phyloP scores from a whole-genome alignment of 1,140 invertebrate genomes.

The Polyergus mexicanus region DNA sequence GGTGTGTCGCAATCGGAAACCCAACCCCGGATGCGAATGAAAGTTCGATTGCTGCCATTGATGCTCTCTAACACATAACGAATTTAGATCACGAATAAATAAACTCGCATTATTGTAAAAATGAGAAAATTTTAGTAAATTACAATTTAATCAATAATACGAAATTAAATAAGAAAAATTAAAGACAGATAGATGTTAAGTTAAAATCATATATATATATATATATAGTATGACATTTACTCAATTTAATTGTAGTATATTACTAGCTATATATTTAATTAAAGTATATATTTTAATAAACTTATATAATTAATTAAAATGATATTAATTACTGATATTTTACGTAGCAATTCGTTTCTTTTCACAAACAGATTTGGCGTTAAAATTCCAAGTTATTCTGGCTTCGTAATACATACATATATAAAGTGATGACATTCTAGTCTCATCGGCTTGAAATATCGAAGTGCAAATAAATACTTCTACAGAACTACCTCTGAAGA shows the following conservation, averaged over 20 bases:
- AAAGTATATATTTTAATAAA: too few relatives aligned
- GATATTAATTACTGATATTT: background rate
- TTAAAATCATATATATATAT: background rate
- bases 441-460: slow-evolving; percentile 36
- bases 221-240: background rate
- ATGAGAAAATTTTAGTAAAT: too few relatives aligned
- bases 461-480: slow-evolving; percentile 52
- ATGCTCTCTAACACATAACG: background rate
- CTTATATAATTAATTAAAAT: background rate
- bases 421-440: background rate
- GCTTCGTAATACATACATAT: background rate
- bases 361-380: background rate
- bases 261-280: too few relatives aligned
- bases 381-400: background rate
- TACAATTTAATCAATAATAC: background rate
- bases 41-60: background rate
- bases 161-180: background rate
- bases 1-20: slow-evolving; percentile 25
- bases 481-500: slow-evolving; percentile 52
- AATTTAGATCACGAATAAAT: background rate
- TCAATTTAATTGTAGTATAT: too few relatives aligned
- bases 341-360: background rate
- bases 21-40: slow-evolving; percentile 35
- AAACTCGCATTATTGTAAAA: slow-evolving; percentile 2
- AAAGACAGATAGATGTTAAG: background rate